Base-by-base conservation (phyloP, 2,888 invertebrate species). In the Hofmannophila pseudospretella region DNA sequence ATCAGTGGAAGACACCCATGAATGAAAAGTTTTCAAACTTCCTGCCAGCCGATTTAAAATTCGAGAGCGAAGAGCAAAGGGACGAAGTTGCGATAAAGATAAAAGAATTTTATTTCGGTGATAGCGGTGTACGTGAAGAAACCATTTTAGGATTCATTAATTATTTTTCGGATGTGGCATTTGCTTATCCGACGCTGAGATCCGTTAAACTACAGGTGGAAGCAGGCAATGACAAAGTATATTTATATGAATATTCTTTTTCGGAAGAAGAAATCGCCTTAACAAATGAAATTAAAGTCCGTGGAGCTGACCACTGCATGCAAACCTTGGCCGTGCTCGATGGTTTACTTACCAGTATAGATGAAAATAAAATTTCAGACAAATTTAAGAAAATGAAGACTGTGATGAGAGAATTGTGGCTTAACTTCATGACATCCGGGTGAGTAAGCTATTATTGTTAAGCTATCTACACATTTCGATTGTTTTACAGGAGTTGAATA, bases 11-110 rank as follows among this genome's bases (percentile, higher is more conserved):
- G 4, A 45, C 3, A 45, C n/a, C 22, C 36, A 76, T 80, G 70
- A 68, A 70, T 51, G 42, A 57, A 9, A 65, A 60, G 0, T 75
- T 77, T 51, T 57, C 67, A 0, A 62, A 74, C 10, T 78, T 71
- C 35, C 23, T 79, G 10, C 74, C 78, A 1, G 50, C 42, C 7
- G 66, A 77, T 36, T 47, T 79, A 2, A 38, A 57, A 27, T 69
- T 69, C 44, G 37, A 48, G 4, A 53, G 20, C 31, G 41, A 49
- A 2, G 31, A 46, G 19, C 49, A 72, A 38, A 68, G 43, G 40
- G 49, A 64, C 35, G 32, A 45, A 34, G 44, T 73, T 3, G 54
- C 59, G 1, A 35, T 53, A 11, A 19, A 39, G 32, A 35, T 71
- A 0, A 74, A 69, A 41, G 33, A 58, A 28, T 64, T 64, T 39